phyloP scores from a whole-genome alignment of 2,888 invertebrate genomes.

The Cotesia congregata region DNA sequence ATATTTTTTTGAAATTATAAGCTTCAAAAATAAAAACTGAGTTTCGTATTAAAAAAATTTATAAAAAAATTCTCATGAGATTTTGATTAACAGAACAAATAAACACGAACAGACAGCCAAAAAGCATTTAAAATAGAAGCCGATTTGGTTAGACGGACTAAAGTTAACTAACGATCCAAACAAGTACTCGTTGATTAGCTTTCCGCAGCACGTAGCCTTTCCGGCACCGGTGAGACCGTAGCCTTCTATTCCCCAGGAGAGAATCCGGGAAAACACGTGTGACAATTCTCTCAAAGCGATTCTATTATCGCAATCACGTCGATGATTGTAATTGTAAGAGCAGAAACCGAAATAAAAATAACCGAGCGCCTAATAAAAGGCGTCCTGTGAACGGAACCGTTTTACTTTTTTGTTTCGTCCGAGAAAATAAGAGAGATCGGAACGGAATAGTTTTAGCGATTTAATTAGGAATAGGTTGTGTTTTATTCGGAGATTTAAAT shows the following conservation, averaged over 20 bases:
- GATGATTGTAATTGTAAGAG: constrained; percentile 27
- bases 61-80: no score
- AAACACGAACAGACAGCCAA: no score
- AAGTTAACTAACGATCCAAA: constrained; percentile 24
- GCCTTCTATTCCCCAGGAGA: constrained; percentile 18
- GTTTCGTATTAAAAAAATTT: no score
- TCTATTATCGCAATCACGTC: constrained; percentile 35
- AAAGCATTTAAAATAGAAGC: no score
- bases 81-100: no score
- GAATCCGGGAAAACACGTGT: constrained; percentile 25
- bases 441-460: background rate
- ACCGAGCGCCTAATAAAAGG: constrained; percentile 7
- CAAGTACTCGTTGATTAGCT: constrained; percentile 30
- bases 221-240: background rate
- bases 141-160: background rate
- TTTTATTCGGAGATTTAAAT: background rate
- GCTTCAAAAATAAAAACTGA: no score
- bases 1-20: no score
- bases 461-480: background rate
- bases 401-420: background rate
- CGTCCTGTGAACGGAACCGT: background rate
- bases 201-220: constrained; percentile 22
- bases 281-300: constrained; percentile 16
- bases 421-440: background rate
- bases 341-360: background rate